Conservation (phyloP, 2,888 invertebrate species). For the Lepetodrilus schrolli region DNA sequence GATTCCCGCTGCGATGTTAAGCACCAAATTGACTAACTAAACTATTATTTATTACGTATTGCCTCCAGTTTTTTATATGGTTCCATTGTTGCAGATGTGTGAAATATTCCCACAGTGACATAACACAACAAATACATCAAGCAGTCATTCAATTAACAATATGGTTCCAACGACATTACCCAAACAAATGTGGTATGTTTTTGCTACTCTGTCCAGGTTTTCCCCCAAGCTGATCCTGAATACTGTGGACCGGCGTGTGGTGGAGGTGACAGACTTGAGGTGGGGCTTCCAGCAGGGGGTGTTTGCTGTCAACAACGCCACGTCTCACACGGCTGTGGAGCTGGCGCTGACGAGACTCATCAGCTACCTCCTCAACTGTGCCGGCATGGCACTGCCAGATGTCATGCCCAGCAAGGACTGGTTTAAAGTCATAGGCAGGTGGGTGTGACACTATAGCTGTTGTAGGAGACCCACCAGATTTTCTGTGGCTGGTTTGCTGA, state of each 20-base stretch:
- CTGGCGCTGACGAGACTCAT: constrained; percentile 54
- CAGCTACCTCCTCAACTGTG: constrained; percentile 51
- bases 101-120: too few relatives aligned
- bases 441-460: background rate
- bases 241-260: constrained; percentile 52
- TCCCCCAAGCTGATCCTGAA: constrained; percentile 57
- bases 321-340: constrained; percentile 62
- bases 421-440: constrained; percentile 65
- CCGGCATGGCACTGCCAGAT: constrained; percentile 42
- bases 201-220: too few relatives aligned
- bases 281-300: constrained; percentile 60
- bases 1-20: too few relatives aligned
- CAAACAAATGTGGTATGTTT: too few relatives aligned
- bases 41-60: too few relatives aligned
- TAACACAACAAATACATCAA: too few relatives aligned
- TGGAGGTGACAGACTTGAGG: constrained; percentile 58
- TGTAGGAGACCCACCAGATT: background rate
- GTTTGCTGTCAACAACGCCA: constrained; percentile 66
- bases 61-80: too few relatives aligned
- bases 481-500: background rate
- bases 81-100: too few relatives aligned
- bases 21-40: too few relatives aligned
- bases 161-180: too few relatives aligned
- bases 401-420: constrained; percentile 61
- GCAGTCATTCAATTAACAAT: too few relatives aligned